These are phyloP conservation scores for Nibea coibor DNA, from an alignment of 2,113 vertebrate genomes.

Conservation along the genomic window DNA sequence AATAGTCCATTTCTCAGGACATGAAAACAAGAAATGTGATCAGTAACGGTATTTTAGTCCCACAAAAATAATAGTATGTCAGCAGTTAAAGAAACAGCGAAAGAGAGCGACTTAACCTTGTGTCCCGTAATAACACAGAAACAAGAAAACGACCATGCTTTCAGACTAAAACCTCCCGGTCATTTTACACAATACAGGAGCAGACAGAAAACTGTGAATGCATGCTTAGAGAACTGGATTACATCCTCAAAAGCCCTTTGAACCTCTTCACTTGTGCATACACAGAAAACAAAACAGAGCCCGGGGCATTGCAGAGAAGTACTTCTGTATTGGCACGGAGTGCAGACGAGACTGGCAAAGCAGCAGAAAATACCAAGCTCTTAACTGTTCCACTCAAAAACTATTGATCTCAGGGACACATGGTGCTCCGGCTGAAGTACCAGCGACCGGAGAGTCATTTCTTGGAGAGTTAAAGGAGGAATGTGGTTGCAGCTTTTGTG, in stretches of 20 bases:
- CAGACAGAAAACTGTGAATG: slow-evolving; percentile 35
- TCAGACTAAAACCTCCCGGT: slow-evolving; percentile 36
- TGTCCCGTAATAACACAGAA: slow-evolving; percentile 42
- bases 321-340: slow-evolving; percentile 24
- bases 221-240: slow-evolving; percentile 36
- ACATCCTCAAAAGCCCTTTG: slow-evolving; percentile 54
- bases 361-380: slow-evolving; percentile 7
- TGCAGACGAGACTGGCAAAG: slow-evolving; percentile 37
- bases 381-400: slow-evolving; percentile 44
- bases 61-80: slow-evolving; percentile 35
- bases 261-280: slow-evolving; percentile 39
- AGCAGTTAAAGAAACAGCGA: neutral
- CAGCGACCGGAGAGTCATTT: slow-evolving; percentile 14
- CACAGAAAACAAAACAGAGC: slow-evolving; percentile 49
- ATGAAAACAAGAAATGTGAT: slow-evolving; percentile 22
- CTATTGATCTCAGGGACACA: slow-evolving; percentile 41
- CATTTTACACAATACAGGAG: slow-evolving; percentile 12
- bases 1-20: neutral
- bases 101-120: slow-evolving; percentile 47
- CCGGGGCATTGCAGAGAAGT: slow-evolving; percentile 48
- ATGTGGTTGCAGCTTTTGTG: neutral
- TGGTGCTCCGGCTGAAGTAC: slow-evolving; percentile 23
- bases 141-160: slow-evolving; percentile 27
- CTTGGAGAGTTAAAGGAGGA: neutral
- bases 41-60: slow-evolving; percentile 14